Evolutionary conservation across 2,888 invertebrate genomes (phyloP).

Genomic region (Diaprepes abbreviatus): DNA sequence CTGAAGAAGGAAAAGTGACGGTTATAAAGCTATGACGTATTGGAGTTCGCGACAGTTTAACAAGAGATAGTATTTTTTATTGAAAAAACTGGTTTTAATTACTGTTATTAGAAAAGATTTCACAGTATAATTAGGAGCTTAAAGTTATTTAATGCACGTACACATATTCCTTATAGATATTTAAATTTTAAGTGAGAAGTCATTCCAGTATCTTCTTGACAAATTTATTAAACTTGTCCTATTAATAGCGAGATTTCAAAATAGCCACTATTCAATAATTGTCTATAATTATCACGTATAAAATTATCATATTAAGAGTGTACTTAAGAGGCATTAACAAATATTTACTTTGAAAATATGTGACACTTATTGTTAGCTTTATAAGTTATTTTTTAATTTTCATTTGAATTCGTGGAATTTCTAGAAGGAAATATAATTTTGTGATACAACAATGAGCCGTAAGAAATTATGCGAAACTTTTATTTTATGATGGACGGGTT

Average conservation of each 20-base stretch:
- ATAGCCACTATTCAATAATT: constrained; percentile 18
- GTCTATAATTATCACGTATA: constrained; percentile 16
- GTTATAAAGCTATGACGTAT: too few relatives aligned
- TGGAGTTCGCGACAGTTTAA: too few relatives aligned
- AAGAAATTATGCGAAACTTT: too few relatives aligned
- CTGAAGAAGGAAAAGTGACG: too few relatives aligned
- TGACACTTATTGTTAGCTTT: background rate
- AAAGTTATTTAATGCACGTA: constrained; percentile 1
- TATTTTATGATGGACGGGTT: too few relatives aligned
- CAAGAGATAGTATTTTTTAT: too few relatives aligned
- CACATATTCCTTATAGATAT: background rate
- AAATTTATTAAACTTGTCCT: constrained; percentile 17
- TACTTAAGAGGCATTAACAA: constrained; percentile 9
- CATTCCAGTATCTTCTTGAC: constrained; percentile 5
- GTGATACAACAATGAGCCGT: too few relatives aligned
- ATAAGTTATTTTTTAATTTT: background rate
- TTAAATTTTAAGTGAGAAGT: constrained; percentile 5
- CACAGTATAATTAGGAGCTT: background rate
- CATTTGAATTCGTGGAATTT: too few relatives aligned
- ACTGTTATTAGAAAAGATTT: too few relatives aligned
- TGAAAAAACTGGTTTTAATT: too few relatives aligned
- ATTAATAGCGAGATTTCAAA: constrained; percentile 11
- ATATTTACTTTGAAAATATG: background rate
- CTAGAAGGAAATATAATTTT: too few relatives aligned
- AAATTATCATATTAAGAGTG: constrained; percentile 25